Evolutionary conservation across 2,797 vertebrate species (phyloP), one percentile per base, ranked within the genome.

Genomic region (Acrossocheilus wenchowensis): DNA sequence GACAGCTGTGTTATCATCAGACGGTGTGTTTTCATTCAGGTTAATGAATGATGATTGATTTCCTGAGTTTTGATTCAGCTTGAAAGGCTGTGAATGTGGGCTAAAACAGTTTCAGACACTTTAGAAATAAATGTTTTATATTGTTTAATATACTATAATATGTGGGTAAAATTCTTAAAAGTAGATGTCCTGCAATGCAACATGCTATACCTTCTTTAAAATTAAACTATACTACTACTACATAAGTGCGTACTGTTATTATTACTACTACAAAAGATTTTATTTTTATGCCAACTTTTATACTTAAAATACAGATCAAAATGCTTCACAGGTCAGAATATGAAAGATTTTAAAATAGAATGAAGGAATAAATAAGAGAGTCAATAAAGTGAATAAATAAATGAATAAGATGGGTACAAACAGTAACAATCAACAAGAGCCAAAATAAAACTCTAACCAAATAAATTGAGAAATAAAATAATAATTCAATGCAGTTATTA

Each of bases 81-180:
- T 73, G 14, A 60, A 48, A 48, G n/a, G 14, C 34, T 71, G 66
- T 82, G 15, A 71, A 82, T 82, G n/a, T 82, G 64, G 30, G 23
- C 6, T 54, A 39, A 71, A 81, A 15, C 12, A 1, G 14, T 21
- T 48, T 64, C n/a, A 19, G n/a, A 36, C 2, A 1, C 26, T 34
- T 80, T 34, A 81, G 10, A 7, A 21, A 10, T 21, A 1, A n/a
- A 30, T 50, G 26, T 30, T 30, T 30, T 14, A 19, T 17, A 10
- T 17, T 48, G 6, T 50, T 66, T 30, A 30, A 45, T 74, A 48
- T 74, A 74, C 23, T 74, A 71, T 41, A 43, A 4, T 30, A 50
- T 30, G 26, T 19, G 43, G 4, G 10, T 77, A 50, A 34, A 57
- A n/a, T 60, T n/a, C 8, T 60, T 57, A 57, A 57, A 30, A 30